Evolutionary conservation across 1,140 invertebrate genomes (phyloP), one percentile per base, ranked within the genome.

Genomic region (Drosophila punjabiensis): DNA sequence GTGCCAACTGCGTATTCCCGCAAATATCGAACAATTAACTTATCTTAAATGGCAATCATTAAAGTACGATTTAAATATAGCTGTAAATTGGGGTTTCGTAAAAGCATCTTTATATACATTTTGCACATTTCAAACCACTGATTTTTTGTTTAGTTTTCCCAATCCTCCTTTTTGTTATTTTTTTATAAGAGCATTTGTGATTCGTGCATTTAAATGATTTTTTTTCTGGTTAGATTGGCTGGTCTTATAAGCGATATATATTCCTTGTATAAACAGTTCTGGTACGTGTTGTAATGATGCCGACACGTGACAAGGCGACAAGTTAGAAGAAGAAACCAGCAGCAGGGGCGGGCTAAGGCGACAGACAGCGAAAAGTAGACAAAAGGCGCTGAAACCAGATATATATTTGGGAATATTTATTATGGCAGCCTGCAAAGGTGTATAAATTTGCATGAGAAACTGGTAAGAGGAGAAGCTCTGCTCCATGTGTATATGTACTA

Each of bases 381-480:
- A 85, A 88, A 88, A 88, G 85, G 81, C 86, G 85, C 78, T 89
- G 85, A 88, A 85, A 88, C 87, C 74, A 88, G 85, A 88, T 86
- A 86, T 89, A 79, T 89, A 85, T 89, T 79, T 67, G 74, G 62
- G 78, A 79, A 85, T 89, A 89, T 89, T 89, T 89, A 89, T 89
- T 81, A 89, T 89, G 65, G 85, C 81, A 73, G 56, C 60, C 62
- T 64, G 64, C 70, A 76, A 88, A 79, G 81, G 85, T 90, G 85
- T 89, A 89, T 89, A 89, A 85, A 89, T 89, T 89, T 89, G 85
- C 85, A 89, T 89, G 85, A 76, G 77, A 68, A 71, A 75, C 84
- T 74, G 77, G 56, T 35, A 35, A 55, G 63, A 60, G 66, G 35
- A 32, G 30, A 32, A 61, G 37, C 37, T 39, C 33, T 28, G 43